Evolutionary conservation across 2,113 vertebrate species (phyloP), one percentile per base, ranked within the genome.

Genomic region (Steatornis caripensis): DNA sequence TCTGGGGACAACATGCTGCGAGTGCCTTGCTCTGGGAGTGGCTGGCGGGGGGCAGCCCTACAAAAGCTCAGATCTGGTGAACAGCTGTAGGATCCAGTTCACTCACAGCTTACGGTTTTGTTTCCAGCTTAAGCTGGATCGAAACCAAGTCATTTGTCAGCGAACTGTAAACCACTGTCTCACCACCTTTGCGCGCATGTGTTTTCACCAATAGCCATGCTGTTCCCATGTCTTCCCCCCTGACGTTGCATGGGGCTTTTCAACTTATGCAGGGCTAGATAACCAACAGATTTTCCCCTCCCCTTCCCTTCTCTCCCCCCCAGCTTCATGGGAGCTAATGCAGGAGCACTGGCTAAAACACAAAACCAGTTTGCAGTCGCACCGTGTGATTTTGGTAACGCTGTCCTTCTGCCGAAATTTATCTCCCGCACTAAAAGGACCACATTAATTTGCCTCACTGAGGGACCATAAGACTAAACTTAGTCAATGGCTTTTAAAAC

Each of bases 141-240:
- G 2, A 87, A 93, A 60, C 87, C 89, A 93, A 97, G 66, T 12
- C 18, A 79, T 87, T 87, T 87, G 89, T 93, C 91, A 96, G 89
- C 41, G 8, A 87, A 95, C 72, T 49, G 66, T 17, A 96, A 94
- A 94, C 87, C 84, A 71, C 81, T n/a, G 85, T 72, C 95, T 96
- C 10, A 1, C 75, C 85, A 68, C 75, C 45, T 82, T 65, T 41
- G 57, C 1, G 2, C 74, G 30, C 69, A 20, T 11, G 32, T 3
- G 1, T 60, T 72, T n/a, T 60, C 58, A 58, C 39, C 57, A 69
- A 39, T 3, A 91, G 60, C 76, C 36, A 19, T 2, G 19, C 36
- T 71, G 43, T 32, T 87, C 34, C 84, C 0, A 0, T 68, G n/a
- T 34, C 61, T 78, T 64, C 34, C 74, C 60, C 69, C 45, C 20